Base-by-base conservation (phyloP, 1,140 invertebrate species). In the Ostrea edulis region DNA sequence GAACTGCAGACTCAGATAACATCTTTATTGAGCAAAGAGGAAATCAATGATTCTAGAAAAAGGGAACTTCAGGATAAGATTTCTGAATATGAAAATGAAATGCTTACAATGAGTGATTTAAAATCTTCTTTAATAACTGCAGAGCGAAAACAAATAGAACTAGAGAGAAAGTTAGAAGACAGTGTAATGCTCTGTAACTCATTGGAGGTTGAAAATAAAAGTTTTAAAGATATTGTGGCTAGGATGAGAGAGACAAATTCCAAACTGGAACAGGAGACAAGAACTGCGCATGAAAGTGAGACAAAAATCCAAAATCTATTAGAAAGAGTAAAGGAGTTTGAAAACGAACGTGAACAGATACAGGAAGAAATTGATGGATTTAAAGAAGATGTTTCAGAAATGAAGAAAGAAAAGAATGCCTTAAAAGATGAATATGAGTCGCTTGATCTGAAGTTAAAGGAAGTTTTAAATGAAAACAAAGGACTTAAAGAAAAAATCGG, bases 331-430 rank as follows among this genome's bases (percentile, higher is more conserved):
- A n/a, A 86, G 22, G 88, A 88, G 68, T 68, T 91, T 51, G 90
- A 93, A 89, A 86, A 82, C 25, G 92, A 93, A 88, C 91, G 87
- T 52, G 91, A 91, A 58, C 88, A 92, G 35, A 85, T 93, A 20
- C 82, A 85, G 71, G 92, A 93, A 83, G 93, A 94, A 89, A 91
- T 93, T 86, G 93, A 94, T 87, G 92, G 91, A 0, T 84, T 93
- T 29, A 87, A 87, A 88, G 92, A 93, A 62, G 93, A 94, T 71
- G 65, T 93, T 11, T 86, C 91, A 14, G 89, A 81, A 86, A 87
- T 86, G 87, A 86, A 84, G 82, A 89, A 90, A 71, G 89, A 91
- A 81, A 89, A 89, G 52, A 77, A 65, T 71, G 77, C 53, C 17
- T n/a, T 86, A 35, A 82, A 90, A 71, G 86, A 88, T 53, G 53